Base-by-base conservation (phyloP, 2,888 invertebrate species). In the Pandemis cinnamomeana region DNA sequence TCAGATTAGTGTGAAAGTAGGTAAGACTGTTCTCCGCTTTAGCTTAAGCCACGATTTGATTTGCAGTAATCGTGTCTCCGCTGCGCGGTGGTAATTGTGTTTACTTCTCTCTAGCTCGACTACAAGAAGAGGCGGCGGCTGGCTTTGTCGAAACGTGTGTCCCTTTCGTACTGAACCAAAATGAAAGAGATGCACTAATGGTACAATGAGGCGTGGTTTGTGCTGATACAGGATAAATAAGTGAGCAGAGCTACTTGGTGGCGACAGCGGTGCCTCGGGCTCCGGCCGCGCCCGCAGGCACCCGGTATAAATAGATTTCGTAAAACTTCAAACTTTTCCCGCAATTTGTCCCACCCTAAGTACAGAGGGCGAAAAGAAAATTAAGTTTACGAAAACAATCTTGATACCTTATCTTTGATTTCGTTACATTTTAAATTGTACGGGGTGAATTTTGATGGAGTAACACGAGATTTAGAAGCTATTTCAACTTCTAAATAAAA, bases 231-330 rank as follows among this genome's bases (percentile, higher is more conserved):
- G 42, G 15, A 42, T 63, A 63, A 44, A 44, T 63, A 63, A 63
- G 46, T 46, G 44, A 44, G n/a, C 42, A 15, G 62, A 62, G 58
- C 27, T 58, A 58, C 58, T 58, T 58, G 58, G 27, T 5, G 58
- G 58, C 58, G 58, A 58, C 58, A 20, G 27, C 27, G 27, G n/a
- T n/a, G 51, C 51, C 51, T 13, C 51, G n/a, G 20, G 53, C 58
- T 55, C 0, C 7, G 2, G 20, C 27, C 27, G 58, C 55, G 20
- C 13, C 64, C 27, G n/a, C 15, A 44, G 58, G 27, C 69, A 64
- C 67, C 75, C 66, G 66, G 71, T 76, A 77, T 76, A 79, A 83
- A 81, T 78, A 80, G 78, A 80, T 78, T 80, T 71, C 41, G 67
- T 71, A 64, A 76, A 81, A 80, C 71, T 79, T 77, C 77, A 78